Conservation (phyloP, 2,888 invertebrate genomes). For the Aphrophora alni region DNA sequence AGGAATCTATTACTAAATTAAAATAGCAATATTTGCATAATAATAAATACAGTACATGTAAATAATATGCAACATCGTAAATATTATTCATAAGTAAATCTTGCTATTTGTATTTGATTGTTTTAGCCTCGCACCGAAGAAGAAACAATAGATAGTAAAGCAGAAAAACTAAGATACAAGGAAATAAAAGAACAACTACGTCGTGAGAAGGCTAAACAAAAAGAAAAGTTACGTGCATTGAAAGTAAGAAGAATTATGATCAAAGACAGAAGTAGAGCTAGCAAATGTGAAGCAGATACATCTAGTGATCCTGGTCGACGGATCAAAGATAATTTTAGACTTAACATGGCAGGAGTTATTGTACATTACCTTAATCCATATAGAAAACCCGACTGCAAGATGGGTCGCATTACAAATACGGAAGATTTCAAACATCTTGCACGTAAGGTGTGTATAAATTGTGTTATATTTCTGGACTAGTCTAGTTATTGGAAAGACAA, state of each 20-base stretch:
- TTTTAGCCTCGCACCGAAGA: conserved; percentile 64
- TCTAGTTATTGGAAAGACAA: no score
- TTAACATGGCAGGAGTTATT: conserved; percentile 72
- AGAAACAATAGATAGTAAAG: conserved; percentile 47
- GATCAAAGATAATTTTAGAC: conserved; percentile 86
- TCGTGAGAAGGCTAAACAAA: conserved; percentile 47
- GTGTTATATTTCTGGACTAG: no score
- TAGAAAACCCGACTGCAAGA: conserved; percentile 81
- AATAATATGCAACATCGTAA: no score
- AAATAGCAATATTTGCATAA: no score
- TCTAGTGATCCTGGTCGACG: conserved; percentile 67
- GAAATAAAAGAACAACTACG: conserved; percentile 50
- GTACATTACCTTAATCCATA: conserved; percentile 89
- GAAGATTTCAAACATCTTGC: conserved; percentile 95
- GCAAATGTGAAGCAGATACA: conserved; percentile 57
- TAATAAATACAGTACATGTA: no score
- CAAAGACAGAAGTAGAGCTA: conserved; percentile 47
- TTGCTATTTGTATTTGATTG: neutral
- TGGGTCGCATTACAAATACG: conserved; percentile 84
- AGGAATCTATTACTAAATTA: no score
- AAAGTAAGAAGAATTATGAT: conserved; percentile 26
- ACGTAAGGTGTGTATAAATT: conserved; percentile 75
- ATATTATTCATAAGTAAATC: no score
- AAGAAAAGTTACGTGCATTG: conserved; percentile 44
- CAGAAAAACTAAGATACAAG: conserved; percentile 47